Evolutionary conservation across 2,113 vertebrate species (phyloP), one percentile per base, ranked within the genome.

Genomic region (Protobothrops flavoviridis): DNA sequence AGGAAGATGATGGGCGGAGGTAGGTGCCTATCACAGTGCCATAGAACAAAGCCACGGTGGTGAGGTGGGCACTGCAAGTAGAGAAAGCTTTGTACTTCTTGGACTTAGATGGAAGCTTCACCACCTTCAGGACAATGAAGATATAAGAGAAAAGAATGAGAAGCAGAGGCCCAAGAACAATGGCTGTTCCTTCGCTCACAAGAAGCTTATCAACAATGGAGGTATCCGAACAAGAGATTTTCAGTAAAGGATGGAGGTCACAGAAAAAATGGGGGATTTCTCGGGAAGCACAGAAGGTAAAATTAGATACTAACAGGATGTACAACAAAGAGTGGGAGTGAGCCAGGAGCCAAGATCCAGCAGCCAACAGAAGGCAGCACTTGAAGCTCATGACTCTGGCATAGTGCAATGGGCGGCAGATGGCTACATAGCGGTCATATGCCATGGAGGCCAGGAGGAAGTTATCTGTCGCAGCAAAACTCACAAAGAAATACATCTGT

Each of bases 201-300:
- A 96, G 85, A 0, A 93, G 85, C 43, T 0, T 45, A 43, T 93
- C 93, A 64, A 95, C 95, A 3, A 3, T 0, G 0, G 33, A 56
- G 0, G 94, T 94, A 0, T 93, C 6, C 0, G 96, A 95, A 86
- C 97, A 97, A 21, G 94, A 95, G 90, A 97, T 69, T 64, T 96
- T 94, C 52, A 97, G 3, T 1, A 97, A 87, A 1, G 95, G 96
- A 0, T 93, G 95, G 48, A 95, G 89, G 56, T 96, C 96, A 87
- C 95, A 96, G 90, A 95, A 96, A 74, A 95, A 97, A 57, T 96
- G 94, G 39, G 91, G 90, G 4, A 97, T 59, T 43, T 93, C n/a
- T 15, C 86, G 95, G 5, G 94, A 90, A 2, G 95, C 95, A 90
- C 96, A 97, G 90, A 97, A 97, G 0, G 55, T 52, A 2, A 97